Evolutionary conservation across 2,888 invertebrate species (phyloP), one percentile per base, ranked within the genome.

Genomic region (Cecidostiba fungosa): DNA sequence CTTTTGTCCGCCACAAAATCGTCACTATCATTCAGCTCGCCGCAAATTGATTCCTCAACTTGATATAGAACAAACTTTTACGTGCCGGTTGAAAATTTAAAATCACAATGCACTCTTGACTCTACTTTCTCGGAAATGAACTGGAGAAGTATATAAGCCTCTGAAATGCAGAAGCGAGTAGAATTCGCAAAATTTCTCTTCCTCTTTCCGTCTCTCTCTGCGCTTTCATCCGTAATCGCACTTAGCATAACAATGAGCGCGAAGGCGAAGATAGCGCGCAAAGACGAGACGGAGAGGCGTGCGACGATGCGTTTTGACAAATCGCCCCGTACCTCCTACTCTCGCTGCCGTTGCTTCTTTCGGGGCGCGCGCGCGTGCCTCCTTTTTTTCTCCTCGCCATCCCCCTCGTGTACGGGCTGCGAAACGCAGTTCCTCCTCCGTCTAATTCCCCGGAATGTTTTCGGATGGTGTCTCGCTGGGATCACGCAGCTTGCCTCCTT

Each of bases 391-490:
- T 88, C 89, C 88, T 47, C 70, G 74, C 74, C 62, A 62, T 72
- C 43, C 77, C 50, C 70, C 79, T 59, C 2, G 77, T 54, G 77
- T 54, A 59, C 19, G 76, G 16, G 50, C 69, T 50, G 43, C 84
- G 78, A 74, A 59, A 82, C 78, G 81, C 73, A 90, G 88, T 82
- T 85, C 90, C 89, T 89, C 90, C 90, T 92, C 91, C 90, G 90
- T 92, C 92, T 93, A 93, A 93, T 92, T 92, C 92, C 89, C 89
- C 91, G 92, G 92, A 92, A 93, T 92, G 91, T 92, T 92, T 92
- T 93, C 90, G 90, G 88, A 87, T 88, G 91, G 90, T 89, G 91
- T 92, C 91, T 92, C 90, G 92, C 93, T 91, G 92, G 85, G 91
- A 82, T 82, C 91, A 88, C 86, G 39, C 93, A 92, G 92, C 91